A percentile compares a stretch with the other conserved stretches of the same genome.
These are phyloP conservation scores for Brotula barbata DNA, from an alignment of 2,797 vertebrate species.

Conservation along the genomic window DNA sequence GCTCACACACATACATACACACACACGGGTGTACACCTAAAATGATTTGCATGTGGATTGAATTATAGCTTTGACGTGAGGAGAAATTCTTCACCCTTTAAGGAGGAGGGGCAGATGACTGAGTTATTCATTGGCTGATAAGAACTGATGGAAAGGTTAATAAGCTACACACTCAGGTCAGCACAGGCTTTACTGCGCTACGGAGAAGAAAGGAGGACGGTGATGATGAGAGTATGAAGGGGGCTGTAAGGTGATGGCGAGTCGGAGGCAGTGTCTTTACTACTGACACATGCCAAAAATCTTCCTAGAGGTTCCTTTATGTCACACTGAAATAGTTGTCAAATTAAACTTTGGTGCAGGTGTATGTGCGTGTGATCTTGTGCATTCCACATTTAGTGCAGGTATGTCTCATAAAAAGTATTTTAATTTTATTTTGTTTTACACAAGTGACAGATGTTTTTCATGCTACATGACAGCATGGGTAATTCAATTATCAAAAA, in stretches of 20 bases:
- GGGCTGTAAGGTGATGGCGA: conserved; percentile 15
- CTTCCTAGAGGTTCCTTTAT: conserved; percentile 48
- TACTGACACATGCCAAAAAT: conserved; percentile 35
- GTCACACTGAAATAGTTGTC: conserved; percentile 18
- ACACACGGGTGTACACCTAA: conserved; percentile 9
- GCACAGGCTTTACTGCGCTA: conserved; percentile 64
- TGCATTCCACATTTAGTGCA: no score
- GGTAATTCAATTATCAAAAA: no score
- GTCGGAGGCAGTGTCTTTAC: conserved; percentile 33
- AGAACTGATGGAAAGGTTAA: conserved; percentile 79
- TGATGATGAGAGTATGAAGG: conserved; percentile 45
- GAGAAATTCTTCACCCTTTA: conserved; percentile 57
- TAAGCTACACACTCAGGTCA: conserved; percentile 79
- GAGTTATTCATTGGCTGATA: conserved; percentile 74
- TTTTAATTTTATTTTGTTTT: no score
- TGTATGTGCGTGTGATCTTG: background rate
- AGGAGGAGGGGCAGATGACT: conserved; percentile 68
- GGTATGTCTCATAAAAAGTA: no score
- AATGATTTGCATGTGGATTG: conserved; percentile 62
- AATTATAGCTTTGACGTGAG: conserved; percentile 65
- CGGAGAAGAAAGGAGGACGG: conserved; percentile 62
- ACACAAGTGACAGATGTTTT: no score
- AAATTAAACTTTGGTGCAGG: conserved; percentile 6
- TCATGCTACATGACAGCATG: no score
- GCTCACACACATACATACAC: conserved; percentile 8